Base-by-base conservation (phyloP, 2,113 vertebrate species). In the Guaruba guarouba region DNA sequence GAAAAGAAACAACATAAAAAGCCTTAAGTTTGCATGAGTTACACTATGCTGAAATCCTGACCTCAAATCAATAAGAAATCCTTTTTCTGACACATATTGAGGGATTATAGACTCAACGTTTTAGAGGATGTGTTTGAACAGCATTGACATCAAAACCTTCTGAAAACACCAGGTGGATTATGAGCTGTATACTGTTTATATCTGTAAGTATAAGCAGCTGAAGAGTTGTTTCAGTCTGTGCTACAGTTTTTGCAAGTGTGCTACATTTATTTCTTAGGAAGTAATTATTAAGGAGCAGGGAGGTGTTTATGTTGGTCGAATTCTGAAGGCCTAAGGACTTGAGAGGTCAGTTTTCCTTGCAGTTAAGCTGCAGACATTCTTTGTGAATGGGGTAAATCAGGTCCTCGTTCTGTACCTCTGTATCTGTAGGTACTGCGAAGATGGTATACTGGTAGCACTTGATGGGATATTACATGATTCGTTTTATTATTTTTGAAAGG, bases 131-230 rank as follows among this genome's bases (percentile, higher is more conserved):
- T 95, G 79, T 96, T 97, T 95, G 95, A 95, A 92, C 68, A 95
- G 92, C 76, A 64, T 68, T 86, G 93, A 75, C 70, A 95, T 84
- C 80, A 93, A 96, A 96, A 93, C 88, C 93, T 92, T 95, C 64
- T 92, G 88, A 93, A 95, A 96, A 81, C 96, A 96, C 90, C 95
- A 94, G 82, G 76, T 95, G 92, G 92, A 90, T 97, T 96, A 90
- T 71, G 76, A 77, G 33, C 79, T 75, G 79, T 92, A 35, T 90
- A 96, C 94, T 95, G 95, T 95, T 97, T 97, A 78, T 88, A 92
- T 71, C 64, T 90, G 64, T 82, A 68, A 96, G 90, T 55, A 95
- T 55, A 83, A 88, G 88, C 92, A 86, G 43, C 82, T 90, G 92
- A 95, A 95, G 79, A 90, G 89, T 81, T 86, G 85, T 92, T 94